Base-by-base conservation (phyloP, 2,797 vertebrate species). In the Peromyscus melanophrys region DNA sequence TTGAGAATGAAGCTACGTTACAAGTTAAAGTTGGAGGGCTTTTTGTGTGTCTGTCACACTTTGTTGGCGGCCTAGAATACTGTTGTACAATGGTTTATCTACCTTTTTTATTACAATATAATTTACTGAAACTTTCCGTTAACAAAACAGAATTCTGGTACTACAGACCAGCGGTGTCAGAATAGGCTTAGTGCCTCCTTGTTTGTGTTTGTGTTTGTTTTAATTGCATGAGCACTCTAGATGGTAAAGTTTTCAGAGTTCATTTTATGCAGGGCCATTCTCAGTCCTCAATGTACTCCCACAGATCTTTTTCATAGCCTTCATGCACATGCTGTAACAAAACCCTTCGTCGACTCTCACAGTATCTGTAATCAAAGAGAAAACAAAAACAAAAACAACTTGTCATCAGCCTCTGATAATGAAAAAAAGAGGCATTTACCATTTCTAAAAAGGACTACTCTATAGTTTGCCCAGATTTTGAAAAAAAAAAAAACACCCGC, bases 281-380 rank as follows among this genome's bases (percentile, higher is more conserved):
- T 99, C 99, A 99, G 99, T 99, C 99, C 99, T 99, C 99, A 96
- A 99, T 99, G 99, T 99, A 99, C 98, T 99, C 99, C 99, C 99
- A 99, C 99, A 99, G 99, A 99, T 99, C 99, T 99, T 99, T 99
- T 99, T 99, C 99, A 95, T 99, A 99, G 99, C 99, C 99, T 99
- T 99, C 99, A 98, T 99, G 99, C 98, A 99, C 99, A 69, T 99
- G 99, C 99, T 99, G 99, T 99, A 99, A 99, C 98, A 99, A 99
- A 98, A 99, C 99, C 99, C 99, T 99, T 98, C 99, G 99, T 98
- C 99, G 99, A 98, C 99, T 99, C 99, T 99, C 99, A 99, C 99
- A 99, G 99, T 99, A 99, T 99, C 99, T 99, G 98, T 27, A 94
- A 96, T 98, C 94, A 98, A 95, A 96, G 95, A 76, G 73, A 85